Conservation (phyloP, 2,888 invertebrate species). For the Rugalucina vietnamica region DNA sequence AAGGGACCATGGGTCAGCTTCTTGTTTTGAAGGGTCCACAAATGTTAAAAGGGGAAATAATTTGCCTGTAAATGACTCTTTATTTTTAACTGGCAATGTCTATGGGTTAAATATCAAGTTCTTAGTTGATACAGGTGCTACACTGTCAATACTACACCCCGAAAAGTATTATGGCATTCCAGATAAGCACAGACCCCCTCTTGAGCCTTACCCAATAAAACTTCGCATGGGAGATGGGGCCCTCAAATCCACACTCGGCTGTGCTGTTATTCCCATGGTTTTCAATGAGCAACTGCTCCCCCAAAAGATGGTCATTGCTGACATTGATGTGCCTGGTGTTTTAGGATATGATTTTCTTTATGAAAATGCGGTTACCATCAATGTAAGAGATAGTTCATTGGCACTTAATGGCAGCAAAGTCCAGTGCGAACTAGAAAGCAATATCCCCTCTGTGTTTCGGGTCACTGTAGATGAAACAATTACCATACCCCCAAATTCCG, state of each 20-base stretch:
- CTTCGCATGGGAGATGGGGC: not conserved
- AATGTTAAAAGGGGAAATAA: not conserved
- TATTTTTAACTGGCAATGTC: not conserved
- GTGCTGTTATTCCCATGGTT: not conserved
- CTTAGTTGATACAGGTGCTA: conserved; percentile 1
- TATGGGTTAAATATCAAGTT: not conserved
- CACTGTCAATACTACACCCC: not conserved
- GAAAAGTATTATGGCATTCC: not conserved
- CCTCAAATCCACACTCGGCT: not conserved
- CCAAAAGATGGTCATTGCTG: not conserved
- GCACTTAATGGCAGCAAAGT: not conserved
- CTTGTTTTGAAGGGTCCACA: not conserved
- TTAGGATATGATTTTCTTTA: not conserved
- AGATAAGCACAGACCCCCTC: not conserved
- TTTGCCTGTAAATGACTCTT: too few species aligned
- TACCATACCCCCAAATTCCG: not conserved
- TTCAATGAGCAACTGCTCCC: not conserved
- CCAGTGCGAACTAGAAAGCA: not conserved
- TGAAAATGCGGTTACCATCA: not conserved
- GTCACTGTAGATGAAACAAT: not conserved
- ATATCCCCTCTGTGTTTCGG: not conserved
- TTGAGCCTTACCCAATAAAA: not conserved
- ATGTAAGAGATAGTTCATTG: not conserved
- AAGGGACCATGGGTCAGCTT: conserved; percentile 6
- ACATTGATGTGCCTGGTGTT: not conserved